These are phyloP conservation scores for Hycleus cichorii DNA, from an alignment of 1,140 invertebrate genomes.

Conservation along the genomic window DNA sequence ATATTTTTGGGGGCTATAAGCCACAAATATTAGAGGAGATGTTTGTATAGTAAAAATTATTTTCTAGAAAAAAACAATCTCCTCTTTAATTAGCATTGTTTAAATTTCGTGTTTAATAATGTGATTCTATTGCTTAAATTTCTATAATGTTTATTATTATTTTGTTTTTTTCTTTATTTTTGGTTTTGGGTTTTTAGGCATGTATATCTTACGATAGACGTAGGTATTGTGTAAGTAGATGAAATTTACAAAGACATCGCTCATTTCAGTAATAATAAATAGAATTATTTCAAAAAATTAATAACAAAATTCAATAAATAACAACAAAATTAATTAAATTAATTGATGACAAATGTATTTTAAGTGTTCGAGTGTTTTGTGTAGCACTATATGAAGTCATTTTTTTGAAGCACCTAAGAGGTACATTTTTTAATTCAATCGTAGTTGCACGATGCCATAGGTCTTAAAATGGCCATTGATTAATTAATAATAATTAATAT, in stretches of 20 bases:
- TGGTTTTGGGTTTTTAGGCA: conserved; percentile 25
- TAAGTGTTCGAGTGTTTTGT: conserved; percentile 16
- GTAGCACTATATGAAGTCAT: conserved; percentile 16
- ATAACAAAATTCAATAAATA: no score
- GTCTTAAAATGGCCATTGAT: conserved; percentile 11
- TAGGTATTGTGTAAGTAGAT: conserved; percentile 19
- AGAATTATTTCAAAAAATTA: no score
- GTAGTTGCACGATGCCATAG: conserved; percentile 26
- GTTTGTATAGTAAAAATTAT: no score
- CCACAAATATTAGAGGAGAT: conserved; percentile 7
- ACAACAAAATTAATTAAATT: neutral
- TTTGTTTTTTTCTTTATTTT: neutral
- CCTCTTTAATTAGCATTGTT: conserved; percentile 23
- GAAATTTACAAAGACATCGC: no score
- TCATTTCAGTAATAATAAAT: no score
- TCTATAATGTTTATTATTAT: neutral
- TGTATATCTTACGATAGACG: conserved; percentile 13
- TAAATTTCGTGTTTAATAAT: conserved; percentile 20
- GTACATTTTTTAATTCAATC: conserved; percentile 15
- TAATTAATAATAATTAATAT: no score
- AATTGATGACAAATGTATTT: conserved; percentile 2
- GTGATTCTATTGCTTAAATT: conserved; percentile 25
- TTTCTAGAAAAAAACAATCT: neutral
- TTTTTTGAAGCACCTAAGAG: conserved; percentile 16
- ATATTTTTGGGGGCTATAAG: conserved; percentile 33